Percentiles rank a stretch among this genome's conserved stretches.
Evolutionary conservation across 2,888 invertebrate genomes (phyloP).

Genomic region (Meloe dianella): DNA sequence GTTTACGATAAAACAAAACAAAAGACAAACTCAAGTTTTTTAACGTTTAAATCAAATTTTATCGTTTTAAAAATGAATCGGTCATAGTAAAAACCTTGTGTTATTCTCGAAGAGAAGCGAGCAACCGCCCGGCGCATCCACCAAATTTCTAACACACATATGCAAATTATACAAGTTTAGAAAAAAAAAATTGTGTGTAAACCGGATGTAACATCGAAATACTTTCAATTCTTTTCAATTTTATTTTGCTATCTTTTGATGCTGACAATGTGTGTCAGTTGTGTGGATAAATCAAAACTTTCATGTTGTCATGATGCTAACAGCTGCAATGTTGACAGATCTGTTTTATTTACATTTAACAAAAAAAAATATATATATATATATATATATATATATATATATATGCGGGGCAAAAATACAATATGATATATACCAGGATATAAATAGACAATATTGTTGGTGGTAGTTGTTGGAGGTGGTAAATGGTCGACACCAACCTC

Average conservation of each 20-base stretch:
- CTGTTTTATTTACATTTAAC: neutral
- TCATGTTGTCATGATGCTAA: neutral
- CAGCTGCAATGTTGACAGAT: conserved; percentile 1
- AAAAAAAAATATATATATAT: too few species aligned
- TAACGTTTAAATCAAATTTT: too few species aligned
- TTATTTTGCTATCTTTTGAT: neutral
- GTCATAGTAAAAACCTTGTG: too few species aligned
- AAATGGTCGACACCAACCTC: neutral
- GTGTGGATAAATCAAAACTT: neutral
- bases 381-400: too few species aligned
- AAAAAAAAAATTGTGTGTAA: neutral
- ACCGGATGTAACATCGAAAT: neutral
- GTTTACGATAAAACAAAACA: too few species aligned
- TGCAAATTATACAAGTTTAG: neutral
- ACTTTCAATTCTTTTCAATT: neutral
- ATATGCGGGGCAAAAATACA: neutral
- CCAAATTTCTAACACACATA: neutral
- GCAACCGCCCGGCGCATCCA: neutral
- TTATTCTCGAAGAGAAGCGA: too few species aligned
- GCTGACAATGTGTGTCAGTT: neutral
- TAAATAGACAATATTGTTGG: neutral
- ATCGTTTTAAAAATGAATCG: too few species aligned
- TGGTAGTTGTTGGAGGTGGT: neutral
- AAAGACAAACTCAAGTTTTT: too few species aligned
- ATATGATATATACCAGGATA: neutral